Evolutionary conservation across 2,113 vertebrate genomes (phyloP).

Genomic region (Tachuris rubrigastra): DNA sequence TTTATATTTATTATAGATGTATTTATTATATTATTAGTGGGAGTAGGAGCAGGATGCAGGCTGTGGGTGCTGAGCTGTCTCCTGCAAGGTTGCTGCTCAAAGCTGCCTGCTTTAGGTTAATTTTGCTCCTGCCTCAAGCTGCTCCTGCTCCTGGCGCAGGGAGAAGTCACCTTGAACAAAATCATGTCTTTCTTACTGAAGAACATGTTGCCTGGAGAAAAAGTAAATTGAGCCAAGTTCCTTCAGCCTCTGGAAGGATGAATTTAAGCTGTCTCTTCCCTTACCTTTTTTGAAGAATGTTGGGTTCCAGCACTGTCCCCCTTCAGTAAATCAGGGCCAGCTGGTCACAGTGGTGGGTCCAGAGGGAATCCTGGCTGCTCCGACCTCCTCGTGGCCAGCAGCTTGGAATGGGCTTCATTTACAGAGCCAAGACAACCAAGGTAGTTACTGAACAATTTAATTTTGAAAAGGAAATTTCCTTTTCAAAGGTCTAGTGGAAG

Average conservation of each 20-base stretch:
- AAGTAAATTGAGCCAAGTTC: neutral
- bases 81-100: neutral
- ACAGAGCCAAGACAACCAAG: neutral
- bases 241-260: neutral
- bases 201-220: neutral
- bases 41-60: neutral
- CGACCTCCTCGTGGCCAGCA: neutral
- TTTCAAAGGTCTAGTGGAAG: neutral
- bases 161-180: neutral
- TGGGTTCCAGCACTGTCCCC: fast-evolving
- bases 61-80: neutral
- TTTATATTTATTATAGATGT: neutral
- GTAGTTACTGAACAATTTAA: neutral
- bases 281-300: neutral
- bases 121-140: neutral
- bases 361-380: neutral
- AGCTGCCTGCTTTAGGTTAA: neutral
- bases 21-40: neutral
- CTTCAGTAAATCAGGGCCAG: neutral
- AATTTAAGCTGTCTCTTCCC: neutral
- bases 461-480: neutral
- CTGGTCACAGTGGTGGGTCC: fast-evolving
- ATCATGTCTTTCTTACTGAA: neutral
- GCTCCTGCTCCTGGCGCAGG: neutral
- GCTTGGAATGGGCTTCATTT: neutral